Base-by-base conservation (phyloP, 2,888 invertebrate species). In the Lypha dubia region DNA sequence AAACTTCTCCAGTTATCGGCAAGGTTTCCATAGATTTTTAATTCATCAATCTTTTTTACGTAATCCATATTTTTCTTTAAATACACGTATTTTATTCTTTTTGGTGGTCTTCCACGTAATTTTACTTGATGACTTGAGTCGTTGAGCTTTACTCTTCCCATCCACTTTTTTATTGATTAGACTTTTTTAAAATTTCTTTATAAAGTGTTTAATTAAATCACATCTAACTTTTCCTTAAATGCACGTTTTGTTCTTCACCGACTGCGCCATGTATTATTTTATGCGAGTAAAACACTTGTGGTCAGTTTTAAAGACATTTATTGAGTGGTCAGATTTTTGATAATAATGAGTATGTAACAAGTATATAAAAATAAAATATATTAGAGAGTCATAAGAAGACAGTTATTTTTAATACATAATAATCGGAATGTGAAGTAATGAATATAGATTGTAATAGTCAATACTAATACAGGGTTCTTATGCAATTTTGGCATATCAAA, bases 1-100 rank as follows among this genome's bases (percentile, higher is more conserved):
- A 41, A 41, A 41, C 11, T 41, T 65, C 81, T 75, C 88, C 88
- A 89, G 49, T 87, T 87, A 79, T 89, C 88, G 4, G 84, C 24
- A 1, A 86, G 32, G 63, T 86, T 86, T 51, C 85, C 86, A 38
- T 75, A 76, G 28, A 86, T 24, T 44, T 86, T 84, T n/a, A 86
- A 62, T 70, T 85, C 81, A 11, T 86, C 79, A 1, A 82, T 51
- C 74, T 84, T 84, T 24, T 70, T 73, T 9, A 84, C 46, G 53
- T 63, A 85, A 38, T 84, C 83, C 84, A 86, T 84, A 49, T 41
- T 63, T 28, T 46, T 28, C 17, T 60, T 49, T 1, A 53, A 32
- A 38, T 38, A 76, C 3, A 73, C 51, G 53, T 80, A 73, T 58
- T 41, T 73, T 1, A 62, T 60, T 7, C 15, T 51, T 24, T 86